Conservation (phyloP, 2,888 invertebrate genomes). For the Eristalinus sepulchralis region DNA sequence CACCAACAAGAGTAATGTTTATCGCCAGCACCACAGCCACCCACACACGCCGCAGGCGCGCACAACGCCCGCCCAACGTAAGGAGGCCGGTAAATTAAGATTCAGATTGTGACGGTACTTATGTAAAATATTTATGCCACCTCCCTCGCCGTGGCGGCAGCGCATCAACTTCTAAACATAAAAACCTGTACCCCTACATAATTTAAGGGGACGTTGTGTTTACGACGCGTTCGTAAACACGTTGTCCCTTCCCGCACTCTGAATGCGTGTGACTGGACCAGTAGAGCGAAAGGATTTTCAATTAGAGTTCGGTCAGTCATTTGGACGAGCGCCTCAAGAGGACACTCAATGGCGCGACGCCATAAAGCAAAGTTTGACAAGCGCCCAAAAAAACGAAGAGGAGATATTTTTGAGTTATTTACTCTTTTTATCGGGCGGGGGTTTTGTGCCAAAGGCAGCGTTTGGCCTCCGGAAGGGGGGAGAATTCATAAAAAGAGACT, state of each 20-base stretch:
- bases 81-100: constrained; percentile 35
- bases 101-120: constrained; percentile 19
- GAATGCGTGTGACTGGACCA: background rate
- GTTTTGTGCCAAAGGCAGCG: no score
- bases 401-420: no score
- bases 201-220: constrained; percentile 9
- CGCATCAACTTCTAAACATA: constrained; percentile 33
- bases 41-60: background rate
- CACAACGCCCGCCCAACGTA: background rate
- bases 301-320: background rate
- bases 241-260: background rate
- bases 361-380: no score
- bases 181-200: constrained; percentile 21
- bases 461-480: no score
- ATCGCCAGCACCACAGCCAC: background rate
- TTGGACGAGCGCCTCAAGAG: background rate
- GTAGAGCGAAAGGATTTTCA: background rate
- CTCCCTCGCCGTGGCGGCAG: background rate
- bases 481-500: no score
- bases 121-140: constrained; percentile 17
- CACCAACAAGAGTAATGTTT: constrained; percentile 29
- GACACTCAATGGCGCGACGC: background rate
- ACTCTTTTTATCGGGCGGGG: no score
- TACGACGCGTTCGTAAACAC: background rate
- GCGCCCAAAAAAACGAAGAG: no score